Conservation (phyloP, 2,888 invertebrate genomes). For the Aphodius sticticus region DNA sequence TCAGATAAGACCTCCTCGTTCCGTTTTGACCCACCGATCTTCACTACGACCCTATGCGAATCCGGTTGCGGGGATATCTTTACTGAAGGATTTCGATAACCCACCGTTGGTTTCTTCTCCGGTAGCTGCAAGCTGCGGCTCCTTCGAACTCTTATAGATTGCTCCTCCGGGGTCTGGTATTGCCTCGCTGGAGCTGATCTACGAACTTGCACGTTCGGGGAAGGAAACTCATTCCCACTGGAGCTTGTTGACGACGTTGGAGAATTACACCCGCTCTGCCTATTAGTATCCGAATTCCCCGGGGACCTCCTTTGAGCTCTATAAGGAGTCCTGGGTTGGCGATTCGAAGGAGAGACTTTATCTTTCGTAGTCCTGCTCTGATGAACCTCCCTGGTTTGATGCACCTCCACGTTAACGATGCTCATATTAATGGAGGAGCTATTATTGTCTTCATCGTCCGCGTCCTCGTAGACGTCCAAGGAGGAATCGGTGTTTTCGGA, state of each 20-base stretch:
- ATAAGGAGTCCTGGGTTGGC: constrained; percentile 49
- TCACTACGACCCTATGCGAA: constrained; percentile 57
- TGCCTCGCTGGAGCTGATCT: constrained; percentile 46
- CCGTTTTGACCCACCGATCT: constrained; percentile 54
- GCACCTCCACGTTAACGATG: constrained; percentile 55
- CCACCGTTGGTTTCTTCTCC: constrained; percentile 57
- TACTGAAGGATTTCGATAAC: constrained; percentile 18
- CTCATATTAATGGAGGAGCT: constrained; percentile 61
- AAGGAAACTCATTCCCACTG: constrained; percentile 53
- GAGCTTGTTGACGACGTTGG: constrained; percentile 54
- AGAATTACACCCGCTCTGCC: constrained; percentile 47
- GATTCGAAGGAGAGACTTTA: constrained; percentile 56
- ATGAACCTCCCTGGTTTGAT: constrained; percentile 27
- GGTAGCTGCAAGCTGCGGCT: constrained; percentile 71
- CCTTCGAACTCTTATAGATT: constrained; percentile 59
- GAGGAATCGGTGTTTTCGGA: constrained; percentile 64
- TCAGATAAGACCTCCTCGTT: constrained; percentile 55
- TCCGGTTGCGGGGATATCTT: constrained; percentile 57
- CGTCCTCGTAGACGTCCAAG: constrained; percentile 60
- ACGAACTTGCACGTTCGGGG: constrained; percentile 46
- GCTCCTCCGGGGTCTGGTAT: constrained; percentile 47
- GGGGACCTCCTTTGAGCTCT: constrained; percentile 55
- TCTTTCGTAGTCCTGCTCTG: too few species aligned
- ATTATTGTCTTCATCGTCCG: constrained; percentile 62
- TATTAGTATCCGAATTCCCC: constrained; percentile 55